Evolutionary conservation across 2,797 vertebrate species (phyloP), one percentile per base, ranked within the genome.

Genomic region (Hippocampus kuda): DNA sequence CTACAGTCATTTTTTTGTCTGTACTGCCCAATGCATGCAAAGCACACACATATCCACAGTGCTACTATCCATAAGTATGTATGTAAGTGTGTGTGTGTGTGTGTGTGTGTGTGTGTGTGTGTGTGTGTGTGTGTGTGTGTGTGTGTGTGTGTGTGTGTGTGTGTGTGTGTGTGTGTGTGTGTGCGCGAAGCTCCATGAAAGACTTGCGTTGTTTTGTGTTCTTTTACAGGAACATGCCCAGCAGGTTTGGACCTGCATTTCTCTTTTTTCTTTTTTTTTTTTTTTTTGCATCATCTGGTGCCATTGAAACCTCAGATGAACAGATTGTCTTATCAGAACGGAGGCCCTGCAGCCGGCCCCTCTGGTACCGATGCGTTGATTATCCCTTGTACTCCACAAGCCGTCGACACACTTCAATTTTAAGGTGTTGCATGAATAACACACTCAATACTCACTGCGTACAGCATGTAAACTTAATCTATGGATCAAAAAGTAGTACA

Each of bases 321-420:
- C 46, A 75, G 85, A 88, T 88, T 82, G 77, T 77, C 71, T 88
- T 89, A 89, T 91, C 89, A 70, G 53, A 3, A 18, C 15, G 27
- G 64, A 49, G 72, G 63, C 75, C 77, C 75, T 66, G 85, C 84
- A 89, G 85, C 71, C 56, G 74, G 2, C 74, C 63, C 44, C 63
- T 44, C 63, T 13, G 76, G 81, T 42, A 34, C 69, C 68, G 88
- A 88, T 89, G 61, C 70, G 69, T n/a, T 48, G 83, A 86, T 79
- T 86, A 82, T 77, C 70, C 54, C 18, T 24, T 16, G 64, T 68
- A 71, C 71, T 66, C 77, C 53, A 61, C 10, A 15, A 22, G 51
- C 22, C 8, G 16, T 27, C 7, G 46, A 30, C 18, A 3, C 48
- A 53, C 18, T 67, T 34, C 27, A 38, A 54, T 22, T 54, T n/a